Evolutionary conservation across 1,140 invertebrate genomes (phyloP), one percentile per base, ranked within the genome.

Genomic region (Caerostris darwini): DNA sequence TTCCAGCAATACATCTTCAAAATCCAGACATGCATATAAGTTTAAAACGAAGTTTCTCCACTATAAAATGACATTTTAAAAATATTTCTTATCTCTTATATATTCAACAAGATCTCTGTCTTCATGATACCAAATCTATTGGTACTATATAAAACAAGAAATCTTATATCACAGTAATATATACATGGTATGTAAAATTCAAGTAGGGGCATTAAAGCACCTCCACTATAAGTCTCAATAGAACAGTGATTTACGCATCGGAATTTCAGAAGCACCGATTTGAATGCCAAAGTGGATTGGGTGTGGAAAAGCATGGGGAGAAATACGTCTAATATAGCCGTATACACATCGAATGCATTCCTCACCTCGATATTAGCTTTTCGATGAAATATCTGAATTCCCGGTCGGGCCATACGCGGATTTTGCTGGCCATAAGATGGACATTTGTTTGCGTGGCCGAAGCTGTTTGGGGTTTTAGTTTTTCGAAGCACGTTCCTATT

Each of bases 341-440:
- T 85, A 85, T 83, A 85, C 56, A 71, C 61, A 92, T 14, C 58
- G 8, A 54, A 61, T 53, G 56, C 58, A 69, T 64, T 85, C 57
- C 71, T 91, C 88, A 82, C 90, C 57, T 50, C 59, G 50, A 58
- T 85, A 92, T 92, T 92, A 92, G 81, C 19, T 61, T 92, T 85
- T 19, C 90, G 90, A 85, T 81, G 90, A 92, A 92, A 92, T 92
- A 92, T 92, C 77, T 67, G 69, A 92, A 92, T 92, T 92, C 90
- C 90, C 90, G 34, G 82, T 67, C 69, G 90, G 85, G 67, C 90
- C 81, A 69, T 92, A 53, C 5, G 12, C 5, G 54, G 67, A 69
- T 91, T 91, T 71, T 82, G 81, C 50, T 61, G 7, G 7, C 58
- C n/a, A 69, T 92, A 92, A 83, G 90, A 85, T 50, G 90, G 90